phyloP scores from a whole-genome alignment of 1,140 invertebrate species.

The Pygmarrhopalites habei region DNA sequence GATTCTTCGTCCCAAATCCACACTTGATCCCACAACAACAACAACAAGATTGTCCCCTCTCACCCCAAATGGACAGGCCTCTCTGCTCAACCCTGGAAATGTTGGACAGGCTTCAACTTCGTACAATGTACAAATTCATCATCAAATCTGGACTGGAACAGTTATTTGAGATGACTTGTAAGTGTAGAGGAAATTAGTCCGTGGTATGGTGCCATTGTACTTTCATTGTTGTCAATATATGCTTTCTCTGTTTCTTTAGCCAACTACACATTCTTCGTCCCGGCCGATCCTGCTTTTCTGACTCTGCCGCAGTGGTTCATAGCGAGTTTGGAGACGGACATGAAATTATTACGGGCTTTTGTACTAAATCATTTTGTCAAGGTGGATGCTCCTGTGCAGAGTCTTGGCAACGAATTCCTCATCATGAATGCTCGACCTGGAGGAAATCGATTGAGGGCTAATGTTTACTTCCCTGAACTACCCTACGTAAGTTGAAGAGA shows the following conservation, averaged over 20 bases:
- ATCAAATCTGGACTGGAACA: constrained; percentile 16
- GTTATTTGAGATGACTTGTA: constrained; percentile 27
- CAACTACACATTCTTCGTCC: constrained; percentile 36
- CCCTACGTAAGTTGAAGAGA: constrained; percentile 30
- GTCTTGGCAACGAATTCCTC: constrained; percentile 24
- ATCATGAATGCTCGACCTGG: constrained; percentile 28
- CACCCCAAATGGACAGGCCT: neutral
- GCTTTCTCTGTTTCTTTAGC: constrained; percentile 5
- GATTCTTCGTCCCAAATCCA: constrained; percentile 12
- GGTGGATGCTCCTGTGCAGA: constrained; percentile 16
- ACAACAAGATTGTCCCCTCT: neutral
- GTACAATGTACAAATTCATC: constrained; percentile 25
- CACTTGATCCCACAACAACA: neutral
- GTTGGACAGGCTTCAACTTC: constrained; percentile 21
- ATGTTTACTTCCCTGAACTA: constrained; percentile 21
- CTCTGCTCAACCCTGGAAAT: constrained; percentile 18
- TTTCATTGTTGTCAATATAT: neutral
- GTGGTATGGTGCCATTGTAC: neutral
- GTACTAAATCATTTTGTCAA: constrained; percentile 33
- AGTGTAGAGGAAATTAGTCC: constrained; percentile 2
- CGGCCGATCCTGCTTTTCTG: constrained; percentile 32
- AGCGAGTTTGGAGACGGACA: constrained; percentile 20
- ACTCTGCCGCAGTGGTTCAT: constrained; percentile 28
- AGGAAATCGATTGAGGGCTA: constrained; percentile 25
- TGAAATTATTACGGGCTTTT: constrained; percentile 25